Percentiles rank a stretch among this genome's conserved stretches.
These are phyloP conservation scores for Drosophila kanekoi DNA, from an alignment of 2,888 invertebrate genomes.

Conservation along the genomic window DNA sequence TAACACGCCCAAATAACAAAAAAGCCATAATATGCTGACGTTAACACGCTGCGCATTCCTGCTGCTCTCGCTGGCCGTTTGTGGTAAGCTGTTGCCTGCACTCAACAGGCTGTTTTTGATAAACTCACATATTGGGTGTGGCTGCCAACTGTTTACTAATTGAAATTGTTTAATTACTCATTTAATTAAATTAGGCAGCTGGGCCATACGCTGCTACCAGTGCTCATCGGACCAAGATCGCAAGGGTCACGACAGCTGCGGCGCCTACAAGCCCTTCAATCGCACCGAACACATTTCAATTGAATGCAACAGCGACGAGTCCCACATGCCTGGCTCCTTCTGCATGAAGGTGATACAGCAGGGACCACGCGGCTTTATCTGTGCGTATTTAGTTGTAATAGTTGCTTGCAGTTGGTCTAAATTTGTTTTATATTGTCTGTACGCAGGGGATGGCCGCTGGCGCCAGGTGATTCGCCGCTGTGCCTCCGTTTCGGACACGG, in stretches of 20 bases:
- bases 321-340: slow-evolving; percentile 97
- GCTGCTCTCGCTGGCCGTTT: slow-evolving; percentile 52
- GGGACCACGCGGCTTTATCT: slow-evolving; percentile 96
- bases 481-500: slow-evolving; percentile 95
- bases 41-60: slow-evolving; percentile 54
- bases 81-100: slow-evolving; percentile 40
- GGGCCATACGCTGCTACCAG: slow-evolving; percentile 95
- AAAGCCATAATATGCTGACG: slow-evolving; percentile 35
- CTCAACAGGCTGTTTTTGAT: neutral
- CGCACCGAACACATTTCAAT: slow-evolving; percentile 93
- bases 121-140: slow-evolving; percentile 56
- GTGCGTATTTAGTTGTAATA: slow-evolving; percentile 87
- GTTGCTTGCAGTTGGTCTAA: neutral
- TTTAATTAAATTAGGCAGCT: slow-evolving; percentile 55
- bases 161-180: slow-evolving; percentile 21
- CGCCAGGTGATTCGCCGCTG: slow-evolving; percentile 95
- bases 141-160: slow-evolving; percentile 50
- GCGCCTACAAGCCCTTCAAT: slow-evolving; percentile 94
- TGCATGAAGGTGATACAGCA: slow-evolving; percentile 98
- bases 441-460: slow-evolving; percentile 96
- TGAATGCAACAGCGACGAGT: slow-evolving; percentile 97
- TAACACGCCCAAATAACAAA: slow-evolving; percentile 7
- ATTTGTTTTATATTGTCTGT: neutral
- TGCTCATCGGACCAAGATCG: slow-evolving; percentile 95
- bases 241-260: slow-evolving; percentile 92